Evolutionary conservation across 2,888 invertebrate species (phyloP), one percentile per base, ranked within the genome.

Genomic region (Acleris sparsana): DNA sequence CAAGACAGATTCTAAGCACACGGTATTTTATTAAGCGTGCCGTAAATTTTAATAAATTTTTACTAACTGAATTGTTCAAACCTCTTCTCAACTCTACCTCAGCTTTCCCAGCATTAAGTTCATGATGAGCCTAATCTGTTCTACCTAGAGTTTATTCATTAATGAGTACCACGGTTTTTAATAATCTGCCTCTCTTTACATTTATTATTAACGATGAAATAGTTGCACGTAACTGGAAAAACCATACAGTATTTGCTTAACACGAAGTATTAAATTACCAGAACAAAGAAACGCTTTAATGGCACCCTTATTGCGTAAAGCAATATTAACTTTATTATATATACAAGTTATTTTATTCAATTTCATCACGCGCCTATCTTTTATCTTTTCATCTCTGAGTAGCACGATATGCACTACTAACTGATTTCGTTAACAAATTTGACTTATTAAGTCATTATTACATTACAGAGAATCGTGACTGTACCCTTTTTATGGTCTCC

Each of bases 261-360:
- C 58, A 44, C 25, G 20, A n/a, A 39, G 9, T 33, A 29, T 46
- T 52, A 29, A 44, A 56, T 61, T 56, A 61, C 17, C 33, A 17
- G 29, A 65, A 56, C 33, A 62, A 48, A 61, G 11, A 66, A 62
- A 39, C 48, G 49, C 17, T 39, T 51, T 52, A 57, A 66, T 57
- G 44, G 46, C 16, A 46, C 52, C 57, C 53, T 66, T 66, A 61
- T 57, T 66, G 22, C 46, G 48, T 25, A 39, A 66, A 5, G 6
- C 4, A 16, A 17, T 17, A 22, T 55, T 65, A 33, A 53, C 33
- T 29, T 46, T 33, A 55, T 9, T 61, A n/a, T n/a, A n/a, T n/a
- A n/a, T n/a, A 18, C n/a, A 29, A 60, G 43, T 61, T 56, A 65
- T 51, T 65, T 65, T 52, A 65, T 60, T 55, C 39, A 52, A 66